Base-by-base conservation (phyloP, 2,888 invertebrate genomes). In the Drosophila affinis region DNA sequence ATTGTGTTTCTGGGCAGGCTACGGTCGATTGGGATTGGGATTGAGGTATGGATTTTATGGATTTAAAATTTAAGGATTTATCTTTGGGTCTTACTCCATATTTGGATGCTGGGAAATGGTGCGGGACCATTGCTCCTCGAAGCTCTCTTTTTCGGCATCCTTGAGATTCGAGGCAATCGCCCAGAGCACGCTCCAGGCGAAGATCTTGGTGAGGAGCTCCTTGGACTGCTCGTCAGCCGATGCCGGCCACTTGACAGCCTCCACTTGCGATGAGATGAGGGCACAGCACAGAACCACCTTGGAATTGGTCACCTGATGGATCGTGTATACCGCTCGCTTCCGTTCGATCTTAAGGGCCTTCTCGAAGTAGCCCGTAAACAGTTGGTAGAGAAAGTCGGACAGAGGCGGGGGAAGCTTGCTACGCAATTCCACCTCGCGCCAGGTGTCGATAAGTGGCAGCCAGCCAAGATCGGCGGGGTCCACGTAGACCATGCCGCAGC, bases 401-500 rank as follows among this genome's bases (percentile, higher is more conserved):
- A 95, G 93, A 55, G 93, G 93, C 18, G 91, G 92, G 47, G 94
- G 92, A 3, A 94, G 86, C 70, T 91, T 93, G 0, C 94, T 93
- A 0, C 93, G 89, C 3, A 95, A 90, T 0, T 88, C 78, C 14
- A 92, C 93, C 0, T 93, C 92, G 2, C 95, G 90, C 97, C 97
- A 98, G 0, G 97, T 95, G 75, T 94, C 94, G 0, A 97, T 95
- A 79, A 94, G 95, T 0, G 98, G 97, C 80, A 95, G 89, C 95
- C 96, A 97, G 56, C 95, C 95, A 54, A 98, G 92, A 86, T 97
- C 97, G 3, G 95, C 94, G 0, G 97, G 95, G 91, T 98, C 98
- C 9, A 98, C 94, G 91, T 97, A 98, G 2, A 98, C 97, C 97
- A 98, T 98, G 55, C 97, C 97, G 79, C 95, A 95, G 24, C 95